Percentiles rank a stretch among this genome's conserved stretches.
phyloP scores from a whole-genome alignment of 2,888 invertebrate species.

The Aethes cnicana region DNA sequence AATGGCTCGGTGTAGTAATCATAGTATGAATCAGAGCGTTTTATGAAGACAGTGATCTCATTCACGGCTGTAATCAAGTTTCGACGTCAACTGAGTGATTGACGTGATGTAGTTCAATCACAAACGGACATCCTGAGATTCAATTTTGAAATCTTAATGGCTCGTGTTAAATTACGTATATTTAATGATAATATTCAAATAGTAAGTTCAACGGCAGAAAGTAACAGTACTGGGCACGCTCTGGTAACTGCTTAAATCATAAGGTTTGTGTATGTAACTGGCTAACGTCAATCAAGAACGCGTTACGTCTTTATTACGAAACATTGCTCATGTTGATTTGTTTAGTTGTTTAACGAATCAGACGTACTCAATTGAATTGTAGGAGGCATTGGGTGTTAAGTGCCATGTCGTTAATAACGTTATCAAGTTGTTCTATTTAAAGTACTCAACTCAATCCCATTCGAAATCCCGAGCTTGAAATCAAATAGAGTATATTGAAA shows the following conservation, averaged over 20 bases:
- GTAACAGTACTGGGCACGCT: constrained; percentile 26
- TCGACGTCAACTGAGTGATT: constrained; percentile 5
- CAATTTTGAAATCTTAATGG: constrained; percentile 31
- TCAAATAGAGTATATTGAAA: neutral
- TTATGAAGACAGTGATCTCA: constrained; percentile 53
- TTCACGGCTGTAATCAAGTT: constrained; percentile 32
- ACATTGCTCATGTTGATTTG: constrained; percentile 7
- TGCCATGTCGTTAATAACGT: neutral
- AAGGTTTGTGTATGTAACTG: constrained; percentile 20
- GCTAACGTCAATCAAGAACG: constrained; percentile 22
- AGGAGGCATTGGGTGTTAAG: constrained; percentile 1
- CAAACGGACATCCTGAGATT: constrained; percentile 15
- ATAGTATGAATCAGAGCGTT: constrained; percentile 51
- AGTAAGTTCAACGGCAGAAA: constrained; percentile 32
- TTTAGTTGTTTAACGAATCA: constrained; percentile 22
- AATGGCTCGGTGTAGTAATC: constrained; percentile 37
- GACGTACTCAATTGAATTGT: constrained; percentile 1
- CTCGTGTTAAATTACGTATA: too few species aligned
- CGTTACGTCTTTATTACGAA: constrained; percentile 27
- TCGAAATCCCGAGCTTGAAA: constrained; percentile 5
- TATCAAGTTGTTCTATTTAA: neutral
- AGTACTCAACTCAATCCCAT: too few species aligned
- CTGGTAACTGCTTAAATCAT: constrained; percentile 31
- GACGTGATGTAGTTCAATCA: neutral
- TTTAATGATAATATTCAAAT: neutral